Conservation (phyloP, 1,140 invertebrate species). For the Kradibia gibbosae region DNA sequence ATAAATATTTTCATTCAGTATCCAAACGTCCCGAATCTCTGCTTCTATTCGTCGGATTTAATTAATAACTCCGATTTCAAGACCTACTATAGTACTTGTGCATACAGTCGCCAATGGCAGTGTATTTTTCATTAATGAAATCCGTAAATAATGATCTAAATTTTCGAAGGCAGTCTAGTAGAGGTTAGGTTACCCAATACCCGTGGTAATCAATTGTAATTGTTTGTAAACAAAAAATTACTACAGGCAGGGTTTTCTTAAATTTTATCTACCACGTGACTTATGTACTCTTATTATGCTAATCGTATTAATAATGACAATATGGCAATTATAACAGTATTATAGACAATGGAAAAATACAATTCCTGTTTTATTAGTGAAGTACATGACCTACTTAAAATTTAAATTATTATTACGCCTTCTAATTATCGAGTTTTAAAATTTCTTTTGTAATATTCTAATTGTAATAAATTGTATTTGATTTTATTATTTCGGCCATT, state of each 20-base stretch:
- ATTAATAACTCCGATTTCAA: too few species aligned
- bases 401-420: too few species aligned
- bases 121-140: not conserved
- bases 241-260: not conserved
- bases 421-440: too few species aligned
- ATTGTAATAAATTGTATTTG: too few species aligned
- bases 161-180: not conserved
- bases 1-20: not conserved
- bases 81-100: not conserved
- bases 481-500: too few species aligned
- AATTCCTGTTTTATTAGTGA: too few species aligned
- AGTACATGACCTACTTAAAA: too few species aligned
- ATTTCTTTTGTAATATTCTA: too few species aligned
- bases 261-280: not conserved
- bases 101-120: not conserved
- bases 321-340: too few species aligned
- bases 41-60: too few species aligned
- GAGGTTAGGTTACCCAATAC: slow-evolving; percentile 41
- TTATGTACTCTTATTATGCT: not conserved
- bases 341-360: too few species aligned
- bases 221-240: not conserved
- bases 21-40: too few species aligned
- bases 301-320: not conserved
- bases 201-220: not conserved
- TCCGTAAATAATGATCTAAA: slow-evolving; percentile 35